Percentiles rank a stretch among this genome's conserved stretches.
These are phyloP conservation scores for Gymnoscopelus braueri DNA, from an alignment of 2,797 vertebrate genomes.

Conservation along the genomic window DNA sequence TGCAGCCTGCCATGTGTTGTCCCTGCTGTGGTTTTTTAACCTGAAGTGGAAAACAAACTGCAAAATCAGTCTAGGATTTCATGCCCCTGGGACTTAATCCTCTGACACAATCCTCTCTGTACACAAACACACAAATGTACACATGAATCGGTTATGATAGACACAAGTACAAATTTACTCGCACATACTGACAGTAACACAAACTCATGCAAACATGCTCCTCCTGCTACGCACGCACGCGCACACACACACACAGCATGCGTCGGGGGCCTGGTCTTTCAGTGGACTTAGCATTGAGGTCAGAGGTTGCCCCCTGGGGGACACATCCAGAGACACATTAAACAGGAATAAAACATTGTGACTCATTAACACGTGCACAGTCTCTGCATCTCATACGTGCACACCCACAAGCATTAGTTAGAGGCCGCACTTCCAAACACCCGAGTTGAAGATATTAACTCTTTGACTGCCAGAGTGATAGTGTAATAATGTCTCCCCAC, in stretches of 20 bases:
- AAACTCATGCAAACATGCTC: neutral
- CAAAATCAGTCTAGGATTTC: no score
- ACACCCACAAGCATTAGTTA: neutral
- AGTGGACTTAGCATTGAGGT: no score
- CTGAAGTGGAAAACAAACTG: no score
- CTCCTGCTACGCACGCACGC: neutral
- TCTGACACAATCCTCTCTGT: constrained; percentile 1
- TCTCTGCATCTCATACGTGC: neutral
- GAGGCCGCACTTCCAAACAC: neutral
- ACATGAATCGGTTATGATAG: neutral
- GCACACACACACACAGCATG: neutral
- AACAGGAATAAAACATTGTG: no score
- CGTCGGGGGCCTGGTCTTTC: neutral
- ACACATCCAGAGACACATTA: no score
- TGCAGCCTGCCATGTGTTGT: no score
- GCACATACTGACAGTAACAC: constrained; percentile 18
- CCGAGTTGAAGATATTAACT: no score
- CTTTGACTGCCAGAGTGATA: no score
- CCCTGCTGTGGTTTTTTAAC: no score
- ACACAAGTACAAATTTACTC: constrained; percentile 25
- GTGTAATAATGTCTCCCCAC: no score
- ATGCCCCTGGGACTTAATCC: constrained; percentile 29
- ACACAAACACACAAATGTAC: constrained; percentile 27
- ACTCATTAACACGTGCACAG: neutral
- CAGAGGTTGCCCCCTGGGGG: no score